Evolutionary conservation across 1,140 invertebrate species (phyloP), one percentile per base, ranked within the genome.

Genomic region (Gryllus bimaculatus): DNA sequence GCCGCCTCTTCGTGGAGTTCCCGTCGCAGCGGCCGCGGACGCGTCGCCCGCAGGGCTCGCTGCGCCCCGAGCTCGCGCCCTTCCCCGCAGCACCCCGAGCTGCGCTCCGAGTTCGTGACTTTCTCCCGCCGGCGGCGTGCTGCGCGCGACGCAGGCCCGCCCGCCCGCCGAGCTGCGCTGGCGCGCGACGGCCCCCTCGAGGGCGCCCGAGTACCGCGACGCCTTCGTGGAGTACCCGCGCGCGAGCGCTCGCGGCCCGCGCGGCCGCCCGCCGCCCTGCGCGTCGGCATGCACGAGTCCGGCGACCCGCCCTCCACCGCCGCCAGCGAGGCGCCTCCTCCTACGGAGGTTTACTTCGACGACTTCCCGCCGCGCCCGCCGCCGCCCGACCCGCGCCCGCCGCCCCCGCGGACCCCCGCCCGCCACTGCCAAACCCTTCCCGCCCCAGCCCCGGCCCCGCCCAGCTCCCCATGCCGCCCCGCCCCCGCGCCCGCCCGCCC

Each of bases 191-290:
- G 26, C 0, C 48, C 74, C 0, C 78, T 87, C 18, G 86, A 83
- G 86, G 74, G 85, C 86, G 76, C 88, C 88, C 0, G 88, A 90
- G 81, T 89, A 89, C 79, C 85, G 86, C 26, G 86, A 86, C 0
- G 85, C 84, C 10, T 87, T 85, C 47, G 47, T 86, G 0, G 84
- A 87, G 73, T 80, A 82, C 73, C 80, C 83, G 10, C 83, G 54
- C 54, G 54, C 54, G 10, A 18, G 54, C 10, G 54, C 10, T 3
- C 10, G 54, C 54, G 54, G 10, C 54, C 10, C 18, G 10, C 18
- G 10, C 54, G 10, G 2, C 54, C 1, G 54, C 54, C 10, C 2
- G 18, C 54, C 2, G 54, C 10, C 10, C 54, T 66, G 54, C 54
- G 26, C 26, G 1, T 39, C 26, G 26, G 26, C 26, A 39, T 39